phyloP scores from a whole-genome alignment of 2,888 invertebrate species.

The Orthosia gracilis region DNA sequence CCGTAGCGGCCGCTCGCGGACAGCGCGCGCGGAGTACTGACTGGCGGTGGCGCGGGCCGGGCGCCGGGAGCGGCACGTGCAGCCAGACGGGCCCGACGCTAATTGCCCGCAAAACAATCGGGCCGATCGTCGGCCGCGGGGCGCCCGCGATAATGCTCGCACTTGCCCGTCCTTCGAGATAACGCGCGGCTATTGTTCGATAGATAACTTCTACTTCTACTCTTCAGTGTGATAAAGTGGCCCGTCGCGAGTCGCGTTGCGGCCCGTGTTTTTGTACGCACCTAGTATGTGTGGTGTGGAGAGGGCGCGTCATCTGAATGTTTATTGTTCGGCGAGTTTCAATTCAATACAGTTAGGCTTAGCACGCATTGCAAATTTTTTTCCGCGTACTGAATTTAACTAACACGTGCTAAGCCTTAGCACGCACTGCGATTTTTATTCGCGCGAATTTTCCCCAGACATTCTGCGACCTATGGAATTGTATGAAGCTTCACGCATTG shows the following conservation, averaged over 20 bases:
- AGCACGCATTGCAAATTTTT: too few relatives aligned
- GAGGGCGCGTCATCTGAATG: neutral
- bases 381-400: too few relatives aligned
- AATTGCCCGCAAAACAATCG: constrained; percentile 91
- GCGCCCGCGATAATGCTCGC: constrained; percentile 75
- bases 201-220: constrained; percentile 68
- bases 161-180: constrained; percentile 78
- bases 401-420: too few relatives aligned
- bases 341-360: too few relatives aligned
- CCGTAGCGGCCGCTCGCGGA: constrained; percentile 84
- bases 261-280: neutral
- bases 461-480: too few relatives aligned
- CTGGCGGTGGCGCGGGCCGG: constrained; percentile 71
- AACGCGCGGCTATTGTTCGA: constrained; percentile 74
- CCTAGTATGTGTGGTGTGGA: constrained; percentile 3
- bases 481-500: too few relatives aligned
- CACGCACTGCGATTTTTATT: too few relatives aligned
- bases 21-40: constrained; percentile 89
- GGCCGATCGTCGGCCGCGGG: constrained; percentile 78
- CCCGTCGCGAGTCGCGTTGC: constrained; percentile 38
- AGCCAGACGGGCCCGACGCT: constrained; percentile 77
- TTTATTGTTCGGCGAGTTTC: constrained; percentile 18
- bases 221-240: constrained; percentile 50
- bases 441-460: too few relatives aligned
- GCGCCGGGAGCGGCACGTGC: constrained; percentile 81